Evolutionary conservation across 2,113 vertebrate genomes (phyloP), one percentile per base, ranked within the genome.

Genomic region (Lethenteron reissneri): DNA sequence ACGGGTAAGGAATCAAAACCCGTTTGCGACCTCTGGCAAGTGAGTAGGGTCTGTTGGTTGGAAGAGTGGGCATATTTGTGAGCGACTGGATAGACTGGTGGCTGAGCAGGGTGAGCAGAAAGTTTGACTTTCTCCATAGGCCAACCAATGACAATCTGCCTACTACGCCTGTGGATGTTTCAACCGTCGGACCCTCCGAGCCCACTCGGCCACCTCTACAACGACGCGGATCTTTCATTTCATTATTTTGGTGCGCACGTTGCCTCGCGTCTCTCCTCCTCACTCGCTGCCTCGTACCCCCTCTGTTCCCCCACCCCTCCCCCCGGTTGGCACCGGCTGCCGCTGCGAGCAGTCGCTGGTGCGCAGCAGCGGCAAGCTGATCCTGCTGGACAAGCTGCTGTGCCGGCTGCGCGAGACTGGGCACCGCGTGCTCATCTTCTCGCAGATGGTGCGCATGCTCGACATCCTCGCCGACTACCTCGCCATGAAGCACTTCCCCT

Each of bases 361-460:
- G 75, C 84, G 84, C 75, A 94, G 89, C 82, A 92, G 94, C 41
- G 94, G 94, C 70, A 99, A 99, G 79, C 82, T 99, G 75, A 89
- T 99, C 77, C 85, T 99, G 2, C 73, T 99, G 78, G 92, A 97
- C 78, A 99, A 99, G 74, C 83, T 99, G 74, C 78, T 99, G 78
- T 95, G 90, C 56, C 83, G 94, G 73, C 86, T 99, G 72, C 77
- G 86, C 5, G 90, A 97, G 71, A 79, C 91, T 74, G 94, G 94
- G 19, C 97, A 95, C 82, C 79, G 94, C 25, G 94, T 99, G 71
- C 86, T 99, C 9, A 97, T 99, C 77, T 99, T 99, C 81, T 99
- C 94, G 68, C 94, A 99, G 83, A 99, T 99, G 94, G 94, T 99
- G 79, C 82, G 92, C 76, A 99, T 99, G 94, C 77, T 99, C 84